Evolutionary conservation across 1,140 invertebrate species (phyloP), one percentile per base, ranked within the genome.

Genomic region (Mycetomoellerius zeteki): DNA sequence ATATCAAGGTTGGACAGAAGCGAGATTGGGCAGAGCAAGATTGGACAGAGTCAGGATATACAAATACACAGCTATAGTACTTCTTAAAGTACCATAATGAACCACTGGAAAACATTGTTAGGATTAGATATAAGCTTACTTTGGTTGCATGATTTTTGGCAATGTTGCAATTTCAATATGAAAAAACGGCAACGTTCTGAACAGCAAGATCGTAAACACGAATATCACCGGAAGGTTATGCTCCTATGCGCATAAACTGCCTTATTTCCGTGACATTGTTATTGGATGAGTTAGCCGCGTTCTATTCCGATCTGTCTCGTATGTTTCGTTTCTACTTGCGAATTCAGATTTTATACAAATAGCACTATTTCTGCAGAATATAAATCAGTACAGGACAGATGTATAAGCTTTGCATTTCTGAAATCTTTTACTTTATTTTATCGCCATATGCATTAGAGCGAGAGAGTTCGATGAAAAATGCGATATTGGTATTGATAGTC

Each of bases 271-370:
- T 37, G 75, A 50, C 75, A 47, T 50, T 33, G 27, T 21, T 69
- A 43, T 60, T 69, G 33, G 52, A n/a, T 64, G 37, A 64, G 12
- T 77, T 43, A 77, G n/a, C 21, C 37, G 3, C 30, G 6, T n/a
- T 75, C 19, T 33, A 12, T 7, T 21, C 0, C 7, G 19, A 78
- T 37, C n/a, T 50, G 37, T 30, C 37, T 8, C 77, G 27, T 69
- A 33, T 52, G n/a, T 52, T 80, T 69, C 4, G 30, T 8, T 69
- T 54, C 64, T 52, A 80, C 16, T 54, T 80, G 14, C 47, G 5
- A 43, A 80, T 77, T 77, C 14, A 75, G 30, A 75, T 37, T 56
- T 75, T 33, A 56, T 54, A 30, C 24, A 73, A 73, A 56, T 33
- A 24, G 21, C 30, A 33, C 50, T 56, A 73, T 33, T 56, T 73